Conservation (phyloP, 2,113 vertebrate species). For the Brachypteracias leptosomus region DNA sequence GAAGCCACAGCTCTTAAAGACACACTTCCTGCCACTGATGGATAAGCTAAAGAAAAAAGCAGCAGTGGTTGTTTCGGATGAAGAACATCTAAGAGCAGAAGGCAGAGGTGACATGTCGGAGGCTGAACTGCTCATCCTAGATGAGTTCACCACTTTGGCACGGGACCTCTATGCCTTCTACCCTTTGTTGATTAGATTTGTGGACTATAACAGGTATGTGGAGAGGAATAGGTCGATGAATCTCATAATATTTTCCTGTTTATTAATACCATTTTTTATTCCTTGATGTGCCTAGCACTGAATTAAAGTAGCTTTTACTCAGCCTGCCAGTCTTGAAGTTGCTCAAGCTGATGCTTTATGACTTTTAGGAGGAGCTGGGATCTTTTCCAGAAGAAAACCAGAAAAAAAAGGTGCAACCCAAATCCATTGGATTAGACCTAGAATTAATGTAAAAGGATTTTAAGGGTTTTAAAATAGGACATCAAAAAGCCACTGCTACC, state of each 20-base stretch:
- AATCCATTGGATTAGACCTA: background rate
- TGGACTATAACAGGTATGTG: conserved; percentile 94
- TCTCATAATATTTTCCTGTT: background rate
- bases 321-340: background rate
- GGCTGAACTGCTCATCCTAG: conserved; percentile 93
- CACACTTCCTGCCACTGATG: conserved; percentile 95
- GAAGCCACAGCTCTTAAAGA: conserved; percentile 89
- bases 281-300: background rate
- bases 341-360: background rate
- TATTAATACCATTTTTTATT: background rate
- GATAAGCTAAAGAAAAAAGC: conserved; percentile 97
- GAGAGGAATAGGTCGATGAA: conserved; percentile 12
- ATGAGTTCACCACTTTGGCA: conserved; percentile 92
- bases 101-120: conserved; percentile 96
- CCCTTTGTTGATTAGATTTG: conserved; percentile 93
- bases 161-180: conserved; percentile 97
- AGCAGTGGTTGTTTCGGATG: conserved; percentile 88
- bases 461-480: background rate
- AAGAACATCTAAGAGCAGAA: conserved; percentile 92
- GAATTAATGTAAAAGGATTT: background rate
- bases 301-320: conserved; percentile 1
- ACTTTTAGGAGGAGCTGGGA: background rate
- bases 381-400: background rate
- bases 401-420: background rate
- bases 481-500: background rate